Percentiles rank a stretch among this genome's conserved stretches.
These are phyloP conservation scores for Euzophera pinguis DNA, from an alignment of 2,888 invertebrate species.

Conservation along the genomic window DNA sequence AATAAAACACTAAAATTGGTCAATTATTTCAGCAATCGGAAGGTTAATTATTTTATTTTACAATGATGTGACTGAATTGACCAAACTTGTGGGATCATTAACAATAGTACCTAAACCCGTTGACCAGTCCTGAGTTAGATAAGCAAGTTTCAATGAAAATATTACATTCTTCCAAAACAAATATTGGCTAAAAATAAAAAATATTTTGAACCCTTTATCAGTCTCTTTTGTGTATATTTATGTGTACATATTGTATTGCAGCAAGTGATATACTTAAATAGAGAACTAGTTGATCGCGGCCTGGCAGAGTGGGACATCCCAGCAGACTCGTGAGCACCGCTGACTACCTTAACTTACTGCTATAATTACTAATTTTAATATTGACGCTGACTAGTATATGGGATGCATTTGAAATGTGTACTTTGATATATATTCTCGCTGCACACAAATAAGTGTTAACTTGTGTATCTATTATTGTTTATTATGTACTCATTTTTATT, in stretches of 20 bases:
- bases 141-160: too few species aligned
- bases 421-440: conserved; percentile 23
- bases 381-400: conserved; percentile 56
- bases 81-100: too few species aligned
- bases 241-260: conserved; percentile 50
- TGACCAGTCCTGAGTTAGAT: too few species aligned
- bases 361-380: conserved; percentile 27
- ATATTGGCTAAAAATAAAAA: too few species aligned
- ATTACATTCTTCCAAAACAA: too few species aligned
- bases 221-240: conserved; percentile 2
- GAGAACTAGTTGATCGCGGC: conserved; percentile 91
- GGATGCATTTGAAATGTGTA: conserved; percentile 52
- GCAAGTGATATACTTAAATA: conserved; percentile 91
- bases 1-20: too few species aligned
- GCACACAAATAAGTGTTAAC: conserved; percentile 23
- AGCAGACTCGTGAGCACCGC: conserved; percentile 59
- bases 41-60: too few species aligned
- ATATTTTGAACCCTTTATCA: too few species aligned
- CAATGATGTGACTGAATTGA: too few species aligned
- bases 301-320: conserved; percentile 87
- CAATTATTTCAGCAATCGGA: too few species aligned
- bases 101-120: too few species aligned
- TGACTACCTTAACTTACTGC: conserved; percentile 22
- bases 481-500: conserved; percentile 27
- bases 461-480: conserved; percentile 28